A percentile compares a stretch with the other conserved stretches of the same genome.
Conservation (phyloP, 1,140 invertebrate genomes). For the Battus philenor region DNA sequence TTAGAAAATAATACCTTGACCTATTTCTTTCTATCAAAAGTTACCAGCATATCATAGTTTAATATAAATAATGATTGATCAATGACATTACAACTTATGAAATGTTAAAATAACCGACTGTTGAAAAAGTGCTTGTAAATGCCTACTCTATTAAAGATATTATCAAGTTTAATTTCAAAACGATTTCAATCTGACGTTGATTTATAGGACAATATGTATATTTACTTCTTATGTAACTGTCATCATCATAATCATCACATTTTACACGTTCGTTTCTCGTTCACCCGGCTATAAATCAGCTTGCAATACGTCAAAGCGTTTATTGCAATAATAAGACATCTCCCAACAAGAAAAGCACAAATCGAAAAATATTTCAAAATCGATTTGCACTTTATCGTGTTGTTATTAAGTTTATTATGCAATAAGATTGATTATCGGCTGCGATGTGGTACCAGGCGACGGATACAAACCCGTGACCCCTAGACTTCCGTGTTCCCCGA, state of each 20-base stretch:
- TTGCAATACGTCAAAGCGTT: constrained; percentile 5
- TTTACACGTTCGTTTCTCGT: background rate
- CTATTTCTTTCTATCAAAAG: constrained; percentile 1
- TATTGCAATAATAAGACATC: constrained; percentile 2
- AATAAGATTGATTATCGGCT: background rate
- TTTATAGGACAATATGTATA: too few species aligned
- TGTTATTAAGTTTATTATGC: constrained; percentile 12
- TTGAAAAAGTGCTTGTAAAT: too few species aligned
- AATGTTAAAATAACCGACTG: too few species aligned
- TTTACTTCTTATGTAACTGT: too few species aligned
- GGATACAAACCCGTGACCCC: constrained; percentile 18
- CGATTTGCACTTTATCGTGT: constrained; percentile 8
- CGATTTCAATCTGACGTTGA: too few species aligned
- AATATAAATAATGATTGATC: too few species aligned
- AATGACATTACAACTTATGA: too few species aligned
- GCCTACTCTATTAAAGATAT: too few species aligned
- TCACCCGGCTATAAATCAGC: constrained; percentile 1
- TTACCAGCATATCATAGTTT: too few species aligned
- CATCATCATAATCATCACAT: too few species aligned
- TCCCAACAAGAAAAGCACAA: background rate
- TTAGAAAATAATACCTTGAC: too few species aligned
- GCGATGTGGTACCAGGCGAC: background rate
- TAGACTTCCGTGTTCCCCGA: constrained; percentile 28
- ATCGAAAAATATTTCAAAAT: background rate
- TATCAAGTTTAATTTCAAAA: too few species aligned